These are phyloP conservation scores for Gymnocephalus cernua DNA, from an alignment of 2,113 vertebrate genomes.

Conservation along the genomic window DNA sequence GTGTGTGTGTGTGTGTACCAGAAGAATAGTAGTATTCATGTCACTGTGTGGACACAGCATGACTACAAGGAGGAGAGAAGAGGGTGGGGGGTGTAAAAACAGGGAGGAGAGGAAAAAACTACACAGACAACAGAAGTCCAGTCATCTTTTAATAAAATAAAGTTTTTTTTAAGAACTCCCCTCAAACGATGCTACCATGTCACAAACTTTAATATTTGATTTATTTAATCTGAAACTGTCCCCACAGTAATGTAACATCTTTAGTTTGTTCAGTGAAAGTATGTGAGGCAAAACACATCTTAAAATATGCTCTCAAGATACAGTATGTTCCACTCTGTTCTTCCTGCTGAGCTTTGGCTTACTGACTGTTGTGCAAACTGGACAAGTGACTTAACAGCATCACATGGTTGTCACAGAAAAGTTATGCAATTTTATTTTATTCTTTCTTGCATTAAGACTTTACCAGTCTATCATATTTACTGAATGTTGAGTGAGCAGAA, in stretches of 20 bases:
- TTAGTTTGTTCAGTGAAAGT: constrained; percentile 16
- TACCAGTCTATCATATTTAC: neutral
- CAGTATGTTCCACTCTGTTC: constrained; percentile 18
- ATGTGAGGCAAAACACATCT: neutral
- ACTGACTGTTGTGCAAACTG: constrained; percentile 41
- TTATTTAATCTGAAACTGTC: neutral
- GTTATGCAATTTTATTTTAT: neutral
- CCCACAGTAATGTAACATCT: neutral
- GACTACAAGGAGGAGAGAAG: constrained; percentile 28
- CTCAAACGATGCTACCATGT: neutral
- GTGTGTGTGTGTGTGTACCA: neutral
- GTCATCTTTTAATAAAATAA: constrained; percentile 20
- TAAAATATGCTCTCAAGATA: neutral
- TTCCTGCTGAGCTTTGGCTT: constrained; percentile 49
- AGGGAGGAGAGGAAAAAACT: constrained; percentile 17
- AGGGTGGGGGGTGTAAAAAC: constrained; percentile 21
- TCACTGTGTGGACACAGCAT: constrained; percentile 45
- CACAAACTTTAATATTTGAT: neutral
- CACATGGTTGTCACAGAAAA: constrained; percentile 17
- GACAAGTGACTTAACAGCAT: constrained; percentile 31
- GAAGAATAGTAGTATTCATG: constrained; percentile 64
- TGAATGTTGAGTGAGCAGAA: neutral
- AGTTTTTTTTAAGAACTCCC: neutral
- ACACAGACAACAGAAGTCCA: constrained; percentile 34
- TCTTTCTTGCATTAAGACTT: neutral